Base-by-base conservation (phyloP, 2,888 invertebrate species). In the Drosophila subsilvestris region DNA sequence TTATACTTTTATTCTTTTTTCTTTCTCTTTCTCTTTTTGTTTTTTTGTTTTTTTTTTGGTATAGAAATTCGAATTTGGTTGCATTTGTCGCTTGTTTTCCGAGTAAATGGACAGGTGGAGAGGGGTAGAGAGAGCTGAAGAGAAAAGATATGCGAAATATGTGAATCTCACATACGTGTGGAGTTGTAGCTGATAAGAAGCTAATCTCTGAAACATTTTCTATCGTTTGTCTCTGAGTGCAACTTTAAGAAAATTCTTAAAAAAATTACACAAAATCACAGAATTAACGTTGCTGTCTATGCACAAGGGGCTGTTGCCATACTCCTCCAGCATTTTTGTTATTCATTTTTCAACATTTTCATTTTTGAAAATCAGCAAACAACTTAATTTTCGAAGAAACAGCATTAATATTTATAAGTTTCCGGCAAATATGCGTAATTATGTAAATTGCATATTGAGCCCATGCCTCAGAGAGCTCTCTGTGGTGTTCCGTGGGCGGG, bases 401-500 rank as follows among this genome's bases (percentile, higher is more conserved):
- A 50, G 51, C 75, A 85, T 85, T 76, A 85, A 85, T 85, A 85
- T 87, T 87, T 80, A 85, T 80, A 85, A 85, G 87, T 80, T 84
- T 72, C 49, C 61, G 45, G 56, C 57, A 75, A 86, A 79, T 74
- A 78, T 80, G 81, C 87, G 82, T 80, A 82, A 85, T 85, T 85
- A 85, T 87, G 85, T 80, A 85, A 85, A 87, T 85, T 87, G 75
- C 75, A 67, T 75, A 81, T 85, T 78, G 77, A 81, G 85, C 61
- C 68, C 72, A 7, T n/a, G 37, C 58, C 48, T 29, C 27, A 22
- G n/a, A 20, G 37, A 25, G 53, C 25, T 20, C 3, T 9, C 25
- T 22, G 27, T 14, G 51, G 50, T 6, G 25, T 25, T 25, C 5
- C 25, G 25, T 44, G 22, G 42, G 20, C 29, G 17, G 45, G 27